Evolutionary conservation across 2,797 vertebrate genomes (phyloP), one percentile per base, ranked within the genome.

Genomic region (Malurus splendens): DNA sequence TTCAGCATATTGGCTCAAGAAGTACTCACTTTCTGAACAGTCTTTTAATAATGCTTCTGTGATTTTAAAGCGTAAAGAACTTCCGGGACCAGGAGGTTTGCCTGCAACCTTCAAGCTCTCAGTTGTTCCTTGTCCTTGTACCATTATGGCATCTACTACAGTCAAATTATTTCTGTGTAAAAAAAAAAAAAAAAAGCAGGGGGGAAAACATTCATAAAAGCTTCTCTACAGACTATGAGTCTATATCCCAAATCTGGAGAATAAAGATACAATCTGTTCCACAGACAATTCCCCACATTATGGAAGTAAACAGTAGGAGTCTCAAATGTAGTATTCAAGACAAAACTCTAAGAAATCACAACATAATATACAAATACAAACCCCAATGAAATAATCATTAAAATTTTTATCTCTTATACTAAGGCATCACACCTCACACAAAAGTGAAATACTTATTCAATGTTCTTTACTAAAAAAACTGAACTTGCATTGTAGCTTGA

Each of bases 31-130:
- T 85, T 99, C 98, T 90, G 98, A 98, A 96, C 99, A 99, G 91
- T 99, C 99, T 97, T 98, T 99, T 39, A 99, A 96, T 86, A 98
- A 97, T 8, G 98, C 97, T 96, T 99, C 99, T 1, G 99, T 99
- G 97, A 99, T 98, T 97, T 99, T 99, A 96, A 99, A 99, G 95
- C 99, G 98, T 87, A 99, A 97, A 17, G 98, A 99, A 94, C 98
- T 99, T 88, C 98, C 98, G 41, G 97, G 97, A 47, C 99, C 99
- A 1, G 99, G 98, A 87, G 98, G 94, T 93, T 98, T 99, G 90
- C 99, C 99, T 36, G 98, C 98, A 25, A 99, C 97, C 85, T 97
- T 98, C 90, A 99, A 93, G 95, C 97, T 99, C 96, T 99, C 99
- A 0, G 98, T 98, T 2, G 98, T 98, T 52, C 99, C 99, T 93